Evolutionary conservation across 23 tunicate species (phyloP).

Genomic region (Corella eumyota): DNA sequence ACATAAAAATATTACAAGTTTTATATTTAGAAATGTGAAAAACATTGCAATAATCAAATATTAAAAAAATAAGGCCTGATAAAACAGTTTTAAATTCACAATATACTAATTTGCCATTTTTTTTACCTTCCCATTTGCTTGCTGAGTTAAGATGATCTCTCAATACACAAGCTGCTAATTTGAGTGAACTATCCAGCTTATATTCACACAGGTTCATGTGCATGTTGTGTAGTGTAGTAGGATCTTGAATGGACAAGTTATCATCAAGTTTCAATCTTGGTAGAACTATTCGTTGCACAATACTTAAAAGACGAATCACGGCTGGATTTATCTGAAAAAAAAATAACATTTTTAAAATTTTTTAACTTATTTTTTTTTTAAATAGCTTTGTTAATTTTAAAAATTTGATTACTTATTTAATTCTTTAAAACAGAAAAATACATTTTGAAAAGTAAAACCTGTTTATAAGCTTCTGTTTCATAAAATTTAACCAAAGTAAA

Average conservation of each 20-base stretch:
- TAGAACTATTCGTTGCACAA: conserved; percentile 11
- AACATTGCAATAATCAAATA: too few species aligned
- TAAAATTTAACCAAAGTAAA: background rate
- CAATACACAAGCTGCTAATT: conserved; percentile 14
- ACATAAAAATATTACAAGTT: too few species aligned
- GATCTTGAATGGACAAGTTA: background rate
- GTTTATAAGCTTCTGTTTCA: background rate
- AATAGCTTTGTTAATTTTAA: too few species aligned
- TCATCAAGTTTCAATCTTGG: background rate
- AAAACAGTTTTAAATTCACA: too few species aligned
- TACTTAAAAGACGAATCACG: background rate
- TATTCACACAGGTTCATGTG: conserved; percentile 4
- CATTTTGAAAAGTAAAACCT: too few species aligned
- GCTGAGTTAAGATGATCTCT: conserved; percentile 11
- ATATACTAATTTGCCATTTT: too few species aligned
- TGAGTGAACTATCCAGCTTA: conserved; percentile 18
- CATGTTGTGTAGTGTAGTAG: conserved; percentile 19
- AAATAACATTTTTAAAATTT: background rate
- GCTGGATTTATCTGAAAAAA: conserved; percentile 15
- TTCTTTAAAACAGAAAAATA: conserved; percentile 4
- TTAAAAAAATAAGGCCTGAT: too few species aligned
- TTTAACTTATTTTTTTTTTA: background rate
- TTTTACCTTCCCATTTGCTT: conserved; percentile 46
- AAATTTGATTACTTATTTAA: background rate
- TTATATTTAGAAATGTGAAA: too few species aligned